Base-by-base conservation (phyloP, 2,888 invertebrate species). In the Polymixis flavicincta region DNA sequence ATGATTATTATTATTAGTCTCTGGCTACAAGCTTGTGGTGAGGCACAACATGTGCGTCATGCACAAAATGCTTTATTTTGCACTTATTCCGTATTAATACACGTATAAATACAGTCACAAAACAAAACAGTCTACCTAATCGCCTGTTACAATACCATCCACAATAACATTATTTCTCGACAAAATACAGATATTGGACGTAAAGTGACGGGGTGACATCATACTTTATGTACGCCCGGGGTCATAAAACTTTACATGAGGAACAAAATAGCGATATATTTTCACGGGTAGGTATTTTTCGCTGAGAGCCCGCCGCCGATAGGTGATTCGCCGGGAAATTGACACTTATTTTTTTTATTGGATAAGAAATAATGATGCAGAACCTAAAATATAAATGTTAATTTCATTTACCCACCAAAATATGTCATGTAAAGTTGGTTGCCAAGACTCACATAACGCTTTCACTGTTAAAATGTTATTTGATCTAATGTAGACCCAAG, bases 201-300 rank as follows among this genome's bases (percentile, higher is more conserved):
- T 59, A 61, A 82, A 76, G 54, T 78, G 71, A 68, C 76, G 64
- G 13, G 28, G 52, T 67, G 67, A 73, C 61, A 68, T 75, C 73
- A 71, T 82, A 80, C 79, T 80, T 80, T 81, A 85, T 82, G 75
- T 74, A 72, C 74, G 76, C 74, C 74, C 79, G 74, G 82, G 85
- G 84, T 83, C 86, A 80, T 89, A 89, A 90, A 90, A 88, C 84
- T 87, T 84, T 86, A 87, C 87, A 88, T 85, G 84, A 85, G 80
- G 85, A 88, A 88, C 87, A 88, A 89, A 89, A 89, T 87, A 86
- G 82, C 78, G 64, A 85, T 88, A 83, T 84, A 88, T 87, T 87
- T 87, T 83, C 83, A 48, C 50, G 57, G 48, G 55, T 28, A 45
- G 17, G 55, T 75, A 61, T 66, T 80, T 74, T 69, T 52, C 65